Conservation (phyloP, 2,888 invertebrate genomes). For the Erebia epiphron region DNA sequence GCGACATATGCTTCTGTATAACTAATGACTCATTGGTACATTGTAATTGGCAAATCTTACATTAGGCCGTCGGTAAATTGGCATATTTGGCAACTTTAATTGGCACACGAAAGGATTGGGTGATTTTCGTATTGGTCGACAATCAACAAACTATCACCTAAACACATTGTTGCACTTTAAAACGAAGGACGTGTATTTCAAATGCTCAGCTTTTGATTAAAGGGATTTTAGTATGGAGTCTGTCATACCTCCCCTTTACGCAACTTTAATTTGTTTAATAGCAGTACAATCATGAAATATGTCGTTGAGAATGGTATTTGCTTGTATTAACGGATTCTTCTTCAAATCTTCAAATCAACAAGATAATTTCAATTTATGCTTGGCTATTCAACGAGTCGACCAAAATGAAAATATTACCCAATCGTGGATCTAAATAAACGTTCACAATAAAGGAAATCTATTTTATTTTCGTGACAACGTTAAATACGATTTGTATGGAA, state of each 20-base stretch:
- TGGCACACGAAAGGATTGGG: constrained; percentile 12
- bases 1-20: constrained; percentile 27
- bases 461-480: too few species aligned
- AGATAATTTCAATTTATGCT: too few species aligned
- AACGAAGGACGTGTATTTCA: background rate
- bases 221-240: too few species aligned
- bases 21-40: constrained; percentile 31
- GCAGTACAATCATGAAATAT: too few species aligned
- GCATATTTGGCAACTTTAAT: constrained; percentile 17
- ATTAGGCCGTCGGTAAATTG: constrained; percentile 28
- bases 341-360: too few species aligned
- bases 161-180: background rate
- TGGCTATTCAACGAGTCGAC: background rate
- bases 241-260: too few species aligned
- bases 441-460: background rate
- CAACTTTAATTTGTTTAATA: too few species aligned
- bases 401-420: background rate
- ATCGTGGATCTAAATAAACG: background rate
- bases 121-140: constrained; percentile 8
- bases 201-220: background rate
- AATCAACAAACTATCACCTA: background rate
- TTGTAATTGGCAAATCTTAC: constrained; percentile 36
- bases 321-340: too few species aligned
- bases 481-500: too few species aligned
- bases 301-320: too few species aligned